Evolutionary conservation across 2,888 invertebrate genomes (phyloP).

Genomic region (Eulithis testata): DNA sequence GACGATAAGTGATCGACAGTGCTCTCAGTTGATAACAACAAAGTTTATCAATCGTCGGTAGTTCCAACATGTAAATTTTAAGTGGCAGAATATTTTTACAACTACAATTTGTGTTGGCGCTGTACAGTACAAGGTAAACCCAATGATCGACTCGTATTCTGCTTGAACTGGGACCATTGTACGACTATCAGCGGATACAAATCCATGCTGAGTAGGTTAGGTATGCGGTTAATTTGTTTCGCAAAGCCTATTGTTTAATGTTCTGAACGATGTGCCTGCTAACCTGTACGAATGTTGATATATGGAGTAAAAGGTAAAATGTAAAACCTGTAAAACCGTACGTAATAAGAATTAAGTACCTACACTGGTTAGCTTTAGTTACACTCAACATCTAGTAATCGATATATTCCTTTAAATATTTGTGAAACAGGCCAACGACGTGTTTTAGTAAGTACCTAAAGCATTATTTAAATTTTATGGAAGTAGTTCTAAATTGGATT

Average conservation of each 20-base stretch:
- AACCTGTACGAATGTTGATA: background rate
- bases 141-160: slow-evolving; percentile 71
- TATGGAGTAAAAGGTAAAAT: slow-evolving; percentile 4
- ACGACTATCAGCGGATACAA: slow-evolving; percentile 60
- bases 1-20: slow-evolving; percentile 78
- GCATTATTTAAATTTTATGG: slow-evolving; percentile 45
- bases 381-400: background rate
- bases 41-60: slow-evolving; percentile 55
- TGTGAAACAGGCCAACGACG: slow-evolving; percentile 25
- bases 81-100: slow-evolving; percentile 50
- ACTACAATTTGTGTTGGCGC: slow-evolving; percentile 65
- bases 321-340: too few species aligned
- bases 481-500: slow-evolving; percentile 43
- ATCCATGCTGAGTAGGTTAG: slow-evolving; percentile 53
- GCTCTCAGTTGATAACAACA: slow-evolving; percentile 66
- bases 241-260: slow-evolving; percentile 37
- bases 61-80: slow-evolving; percentile 62
- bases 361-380: background rate
- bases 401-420: slow-evolving; percentile 19
- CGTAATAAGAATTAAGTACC: background rate
- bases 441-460: slow-evolving; percentile 28
- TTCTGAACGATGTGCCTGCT: slow-evolving; percentile 20
- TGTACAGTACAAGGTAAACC: slow-evolving; percentile 78
- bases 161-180: slow-evolving; percentile 72
- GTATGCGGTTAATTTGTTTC: slow-evolving; percentile 48